phyloP scores from a whole-genome alignment of 2,797 vertebrate genomes.

The Remorina albescens region DNA sequence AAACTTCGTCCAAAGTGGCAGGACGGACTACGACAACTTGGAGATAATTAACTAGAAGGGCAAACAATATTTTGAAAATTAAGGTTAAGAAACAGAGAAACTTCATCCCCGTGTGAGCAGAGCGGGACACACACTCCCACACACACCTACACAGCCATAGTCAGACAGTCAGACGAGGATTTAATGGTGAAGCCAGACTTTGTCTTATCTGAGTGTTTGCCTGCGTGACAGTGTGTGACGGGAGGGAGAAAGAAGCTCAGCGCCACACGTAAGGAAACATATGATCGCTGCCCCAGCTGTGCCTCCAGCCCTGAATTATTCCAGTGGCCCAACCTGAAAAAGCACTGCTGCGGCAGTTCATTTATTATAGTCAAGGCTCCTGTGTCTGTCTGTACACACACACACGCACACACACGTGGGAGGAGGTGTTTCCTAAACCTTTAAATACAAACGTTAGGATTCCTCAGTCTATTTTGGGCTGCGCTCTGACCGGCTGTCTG shows the following conservation, averaged over 20 bases:
- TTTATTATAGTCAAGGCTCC: conserved; percentile 74
- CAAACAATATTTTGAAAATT: neutral
- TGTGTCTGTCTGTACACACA: conserved; percentile 48
- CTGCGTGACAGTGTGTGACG: conserved; percentile 43
- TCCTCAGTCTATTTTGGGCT: conserved; percentile 67
- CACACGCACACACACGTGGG: conserved; percentile 27
- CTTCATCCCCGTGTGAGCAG: neutral
- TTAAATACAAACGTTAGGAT: conserved; percentile 71
- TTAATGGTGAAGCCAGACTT: conserved; percentile 10
- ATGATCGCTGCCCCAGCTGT: conserved; percentile 68
- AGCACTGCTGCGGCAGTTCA: conserved; percentile 73
- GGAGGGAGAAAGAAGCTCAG: conserved; percentile 65
- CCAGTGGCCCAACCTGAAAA: conserved; percentile 75
- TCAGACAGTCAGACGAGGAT: conserved; percentile 2
- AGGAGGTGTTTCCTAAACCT: conserved; percentile 65
- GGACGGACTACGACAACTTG: no score
- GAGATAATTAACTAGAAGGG: neutral
- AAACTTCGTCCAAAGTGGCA: no score
- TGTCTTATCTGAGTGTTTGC: conserved; percentile 25
- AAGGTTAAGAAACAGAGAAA: neutral
- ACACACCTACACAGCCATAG: neutral
- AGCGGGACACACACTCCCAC: neutral
- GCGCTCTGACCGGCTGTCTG: conserved; percentile 20
- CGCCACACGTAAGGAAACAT: conserved; percentile 68
- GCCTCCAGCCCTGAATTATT: conserved; percentile 71